These are phyloP conservation scores for Meloe dianella DNA, from an alignment of 2,888 invertebrate species.

Conservation along the genomic window DNA sequence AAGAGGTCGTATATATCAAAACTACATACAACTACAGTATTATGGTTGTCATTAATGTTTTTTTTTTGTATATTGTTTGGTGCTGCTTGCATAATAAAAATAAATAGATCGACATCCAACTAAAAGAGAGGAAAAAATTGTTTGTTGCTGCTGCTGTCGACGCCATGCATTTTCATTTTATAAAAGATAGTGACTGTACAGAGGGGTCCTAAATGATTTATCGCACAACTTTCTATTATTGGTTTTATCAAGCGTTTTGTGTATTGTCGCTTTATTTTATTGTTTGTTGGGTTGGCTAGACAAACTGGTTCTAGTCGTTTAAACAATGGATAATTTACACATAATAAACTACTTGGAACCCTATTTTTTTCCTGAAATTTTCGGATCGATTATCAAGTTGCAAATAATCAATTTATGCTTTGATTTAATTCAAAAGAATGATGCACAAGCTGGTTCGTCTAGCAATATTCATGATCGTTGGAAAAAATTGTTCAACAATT, in stretches of 20 bases:
- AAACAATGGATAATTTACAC: slow-evolving; percentile 9
- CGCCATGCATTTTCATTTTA: slow-evolving; percentile 4
- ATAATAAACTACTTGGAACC: not conserved
- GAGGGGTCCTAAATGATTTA: not conserved
- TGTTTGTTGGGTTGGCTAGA: not conserved
- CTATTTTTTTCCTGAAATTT: not conserved
- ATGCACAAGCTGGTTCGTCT: too few relatives aligned
- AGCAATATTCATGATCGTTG: too few relatives aligned
- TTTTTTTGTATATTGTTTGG: not conserved
- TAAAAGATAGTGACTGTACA: not conserved
- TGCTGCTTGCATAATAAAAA: slow-evolving; percentile 3
- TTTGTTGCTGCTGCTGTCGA: slow-evolving; percentile 1
- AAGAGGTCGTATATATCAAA: slow-evolving; percentile 41
- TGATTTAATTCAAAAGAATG: too few relatives aligned
- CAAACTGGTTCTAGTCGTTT: slow-evolving; percentile 7
- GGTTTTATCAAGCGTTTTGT: slow-evolving; percentile 6
- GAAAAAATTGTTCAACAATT: too few relatives aligned
- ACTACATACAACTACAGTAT: slow-evolving; percentile 7
- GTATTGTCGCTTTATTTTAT: not conserved
- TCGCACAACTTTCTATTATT: slow-evolving; percentile 2
- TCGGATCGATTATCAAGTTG: not conserved
- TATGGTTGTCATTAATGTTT: not conserved
- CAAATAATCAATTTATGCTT: too few relatives aligned
- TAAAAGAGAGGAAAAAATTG: not conserved
- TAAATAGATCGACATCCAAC: not conserved